Conservation (phyloP, 2,888 invertebrate genomes). For the Hedychridium roseum region DNA sequence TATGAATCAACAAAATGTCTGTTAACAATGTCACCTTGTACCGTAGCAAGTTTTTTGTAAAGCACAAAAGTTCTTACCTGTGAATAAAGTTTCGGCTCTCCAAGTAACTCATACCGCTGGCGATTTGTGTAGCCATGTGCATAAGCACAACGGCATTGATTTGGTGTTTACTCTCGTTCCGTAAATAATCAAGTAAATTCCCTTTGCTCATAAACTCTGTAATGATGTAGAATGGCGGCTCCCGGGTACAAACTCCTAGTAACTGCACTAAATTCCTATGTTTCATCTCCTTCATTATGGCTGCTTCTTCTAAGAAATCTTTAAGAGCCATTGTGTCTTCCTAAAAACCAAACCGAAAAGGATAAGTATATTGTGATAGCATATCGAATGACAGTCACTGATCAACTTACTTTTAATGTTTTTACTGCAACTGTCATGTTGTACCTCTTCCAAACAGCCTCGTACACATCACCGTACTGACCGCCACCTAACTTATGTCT, state of each 20-base stretch:
- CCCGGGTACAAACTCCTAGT: constrained; percentile 96
- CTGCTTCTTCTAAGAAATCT: constrained; percentile 98
- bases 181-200: constrained; percentile 94
- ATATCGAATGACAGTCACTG: not conserved
- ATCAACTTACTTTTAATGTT: constrained; percentile 82
- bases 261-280: constrained; percentile 98
- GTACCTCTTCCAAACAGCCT: constrained; percentile 94
- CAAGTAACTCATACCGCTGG: constrained; percentile 98
- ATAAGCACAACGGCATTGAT: constrained; percentile 95
- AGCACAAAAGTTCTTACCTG: constrained; percentile 64
- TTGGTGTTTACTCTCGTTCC: constrained; percentile 84
- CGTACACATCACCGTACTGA: constrained; percentile 95
- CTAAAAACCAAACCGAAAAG: constrained; percentile 60
- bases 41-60: not conserved
- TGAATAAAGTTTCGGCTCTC: constrained; percentile 97
- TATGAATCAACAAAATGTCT: too few relatives aligned
- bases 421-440: constrained; percentile 98
- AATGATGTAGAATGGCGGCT: constrained; percentile 99
- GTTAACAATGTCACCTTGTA: constrained; percentile 1
- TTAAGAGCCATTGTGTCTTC: constrained; percentile 99
- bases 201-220: constrained; percentile 99
- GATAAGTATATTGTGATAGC: too few relatives aligned
- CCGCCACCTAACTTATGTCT: constrained; percentile 96
- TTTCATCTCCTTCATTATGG: constrained; percentile 99
- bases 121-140: constrained; percentile 99